Base-by-base conservation (phyloP, 2,888 invertebrate genomes). In the Pristionchus mayeri region DNA sequence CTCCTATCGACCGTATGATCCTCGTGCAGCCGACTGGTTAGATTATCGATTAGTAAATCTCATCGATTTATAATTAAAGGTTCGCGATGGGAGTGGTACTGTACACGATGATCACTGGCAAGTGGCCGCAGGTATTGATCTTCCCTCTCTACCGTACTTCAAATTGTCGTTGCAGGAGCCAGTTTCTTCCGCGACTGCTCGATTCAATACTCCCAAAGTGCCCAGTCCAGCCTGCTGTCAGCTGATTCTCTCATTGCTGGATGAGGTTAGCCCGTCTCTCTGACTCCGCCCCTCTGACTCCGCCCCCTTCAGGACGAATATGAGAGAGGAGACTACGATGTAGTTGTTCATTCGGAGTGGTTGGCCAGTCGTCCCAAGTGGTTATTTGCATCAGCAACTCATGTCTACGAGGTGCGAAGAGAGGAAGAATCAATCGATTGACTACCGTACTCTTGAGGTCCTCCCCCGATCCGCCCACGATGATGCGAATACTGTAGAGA, bases 51-150 rank as follows among this genome's bases (percentile, higher is more conserved):
- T 82, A 21, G 21, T 30, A 13, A 16, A 4, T 34, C 18, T 21
- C 13, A 13, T 21, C 34, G 16, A 50, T 54, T 34, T 44, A 44
- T 24, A 48, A 27, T 48, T 24, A 13, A 2, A 79, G 79, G 79
- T 81, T 81, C 60, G 48, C 83, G 21, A 71, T 57, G 37, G 91
- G 91, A 11, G 85, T 91, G n/a, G 88, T 90, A 13, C 86, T 91
- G 27, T 90, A 86, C 85, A 89, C 90, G 13, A 89, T 90, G 88
- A 84, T 91, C 18, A 87, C 86, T 30, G 90, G 90, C 11, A 88
- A 88, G 54, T 90, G 90, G 90, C 90, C 91, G 54, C 85, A 84
- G 81, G 85, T 85, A 40, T 21, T 2, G 75, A 30, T 34, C n/a
- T 48, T 16, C 40, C 27, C 48, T 16, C 3, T 27, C 83, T 71